These are phyloP conservation scores for Hyperoplus immaculatus DNA, from an alignment of 2,797 vertebrate species.

Conservation along the genomic window DNA sequence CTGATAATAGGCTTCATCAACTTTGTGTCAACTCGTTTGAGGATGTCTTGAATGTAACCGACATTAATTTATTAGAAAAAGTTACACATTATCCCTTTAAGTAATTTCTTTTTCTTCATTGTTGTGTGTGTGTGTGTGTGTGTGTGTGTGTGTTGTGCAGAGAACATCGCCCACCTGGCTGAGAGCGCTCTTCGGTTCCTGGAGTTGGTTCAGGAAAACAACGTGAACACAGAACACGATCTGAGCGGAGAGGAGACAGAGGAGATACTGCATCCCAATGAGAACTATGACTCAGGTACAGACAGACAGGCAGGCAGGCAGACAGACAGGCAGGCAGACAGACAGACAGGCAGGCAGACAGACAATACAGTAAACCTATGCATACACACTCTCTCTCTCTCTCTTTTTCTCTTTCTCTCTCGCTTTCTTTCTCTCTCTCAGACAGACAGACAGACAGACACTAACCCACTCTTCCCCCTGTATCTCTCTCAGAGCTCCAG, in stretches of 20 bases:
- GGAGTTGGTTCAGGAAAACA: slow-evolving; percentile 97
- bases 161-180: slow-evolving; percentile 96
- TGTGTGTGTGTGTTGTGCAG: slow-evolving; percentile 69
- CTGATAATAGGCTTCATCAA: no score
- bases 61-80: no score
- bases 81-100: no score
- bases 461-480: no score
- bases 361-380: no score
- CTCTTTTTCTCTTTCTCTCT: no score
- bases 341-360: no score
- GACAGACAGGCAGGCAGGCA: not conserved
- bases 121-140: no score
- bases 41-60: no score
- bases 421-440: no score
- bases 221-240: slow-evolving; percentile 94
- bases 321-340: not conserved
- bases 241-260: slow-evolving; percentile 92
- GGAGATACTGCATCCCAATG: slow-evolving; percentile 91
- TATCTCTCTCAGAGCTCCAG: slow-evolving; percentile 89
- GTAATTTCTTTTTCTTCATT: not conserved
- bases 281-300: slow-evolving; percentile 97
- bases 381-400: no score
- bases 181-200: slow-evolving; percentile 97
- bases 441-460: slow-evolving; percentile 55
- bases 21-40: no score